Evolutionary conservation across 2,113 vertebrate genomes (phyloP).

Genomic region (Mustelus asterias): DNA sequence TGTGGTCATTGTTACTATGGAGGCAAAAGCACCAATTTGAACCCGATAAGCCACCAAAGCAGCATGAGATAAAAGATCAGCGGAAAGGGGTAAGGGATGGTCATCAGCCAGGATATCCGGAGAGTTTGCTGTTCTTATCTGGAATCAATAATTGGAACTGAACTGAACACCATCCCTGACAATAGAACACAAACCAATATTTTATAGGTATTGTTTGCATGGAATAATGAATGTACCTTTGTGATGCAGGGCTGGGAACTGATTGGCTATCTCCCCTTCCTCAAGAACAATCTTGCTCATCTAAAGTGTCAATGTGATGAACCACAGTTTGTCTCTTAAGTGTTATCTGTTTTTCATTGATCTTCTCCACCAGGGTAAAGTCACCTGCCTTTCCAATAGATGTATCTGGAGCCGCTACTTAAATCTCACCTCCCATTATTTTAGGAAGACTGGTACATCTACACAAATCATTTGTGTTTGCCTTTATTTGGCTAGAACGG

Average conservation of each 20-base stretch:
- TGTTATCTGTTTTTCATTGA: neutral
- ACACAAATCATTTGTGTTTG: neutral
- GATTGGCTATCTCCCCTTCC: neutral
- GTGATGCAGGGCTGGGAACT: neutral
- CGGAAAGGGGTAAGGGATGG: neutral
- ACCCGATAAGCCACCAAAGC: neutral
- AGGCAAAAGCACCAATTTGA: neutral
- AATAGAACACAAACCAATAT: neutral
- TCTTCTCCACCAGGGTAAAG: neutral
- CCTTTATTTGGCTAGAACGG: too few species aligned
- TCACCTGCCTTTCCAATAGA: neutral
- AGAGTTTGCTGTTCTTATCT: neutral
- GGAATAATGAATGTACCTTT: neutral
- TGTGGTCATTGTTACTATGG: neutral
- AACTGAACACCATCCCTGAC: neutral
- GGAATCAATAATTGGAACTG: neutral
- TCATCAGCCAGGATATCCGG: neutral
- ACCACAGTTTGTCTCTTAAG: neutral
- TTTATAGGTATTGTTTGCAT: neutral
- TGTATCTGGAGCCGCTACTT: neutral
- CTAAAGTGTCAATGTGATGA: neutral
- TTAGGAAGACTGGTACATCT: neutral
- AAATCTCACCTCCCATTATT: neutral
- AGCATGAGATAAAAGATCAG: neutral
- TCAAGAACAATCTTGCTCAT: neutral